Percentiles rank a stretch among this genome's conserved stretches.
These are phyloP conservation scores for Struthio camelus DNA, from an alignment of 2,113 vertebrate species.

Conservation along the genomic window DNA sequence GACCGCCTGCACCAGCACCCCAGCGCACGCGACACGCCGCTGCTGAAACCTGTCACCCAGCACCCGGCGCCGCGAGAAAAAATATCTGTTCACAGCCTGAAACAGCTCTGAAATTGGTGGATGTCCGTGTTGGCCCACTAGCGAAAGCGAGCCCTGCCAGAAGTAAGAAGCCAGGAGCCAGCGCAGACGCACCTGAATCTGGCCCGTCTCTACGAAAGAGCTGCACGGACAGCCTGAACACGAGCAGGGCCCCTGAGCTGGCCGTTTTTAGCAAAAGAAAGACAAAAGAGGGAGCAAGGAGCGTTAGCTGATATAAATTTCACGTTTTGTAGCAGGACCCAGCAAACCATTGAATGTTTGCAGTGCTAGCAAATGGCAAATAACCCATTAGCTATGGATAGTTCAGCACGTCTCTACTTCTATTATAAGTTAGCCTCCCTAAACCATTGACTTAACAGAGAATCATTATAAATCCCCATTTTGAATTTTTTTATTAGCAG, in stretches of 20 bases:
- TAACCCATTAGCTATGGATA: slow-evolving; percentile 27
- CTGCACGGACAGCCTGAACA: not conserved
- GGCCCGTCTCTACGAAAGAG: not conserved
- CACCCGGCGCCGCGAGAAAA: no score
- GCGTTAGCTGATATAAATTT: not conserved
- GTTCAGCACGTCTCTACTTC: slow-evolving; percentile 50
- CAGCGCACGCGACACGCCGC: no score
- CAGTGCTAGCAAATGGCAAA: slow-evolving; percentile 39
- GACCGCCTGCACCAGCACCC: no score
- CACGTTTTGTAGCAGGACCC: not conserved
- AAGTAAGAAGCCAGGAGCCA: not conserved
- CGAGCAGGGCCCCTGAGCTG: not conserved
- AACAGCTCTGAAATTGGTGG: no score
- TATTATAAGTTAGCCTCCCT: slow-evolving; percentile 40
- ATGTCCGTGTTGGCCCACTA: no score
- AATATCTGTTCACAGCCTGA: no score
- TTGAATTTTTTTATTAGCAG: slow-evolving; percentile 75
- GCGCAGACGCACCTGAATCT: no score
- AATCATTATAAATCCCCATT: slow-evolving; percentile 62
- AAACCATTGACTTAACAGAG: slow-evolving; percentile 64
- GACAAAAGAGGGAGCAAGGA: not conserved
- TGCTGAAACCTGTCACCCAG: no score
- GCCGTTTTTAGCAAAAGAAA: not conserved
- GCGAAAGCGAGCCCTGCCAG: no score
- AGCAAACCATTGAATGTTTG: not conserved